phyloP scores from a whole-genome alignment of 2,888 invertebrate genomes.

The Agrochola lychnidis region DNA sequence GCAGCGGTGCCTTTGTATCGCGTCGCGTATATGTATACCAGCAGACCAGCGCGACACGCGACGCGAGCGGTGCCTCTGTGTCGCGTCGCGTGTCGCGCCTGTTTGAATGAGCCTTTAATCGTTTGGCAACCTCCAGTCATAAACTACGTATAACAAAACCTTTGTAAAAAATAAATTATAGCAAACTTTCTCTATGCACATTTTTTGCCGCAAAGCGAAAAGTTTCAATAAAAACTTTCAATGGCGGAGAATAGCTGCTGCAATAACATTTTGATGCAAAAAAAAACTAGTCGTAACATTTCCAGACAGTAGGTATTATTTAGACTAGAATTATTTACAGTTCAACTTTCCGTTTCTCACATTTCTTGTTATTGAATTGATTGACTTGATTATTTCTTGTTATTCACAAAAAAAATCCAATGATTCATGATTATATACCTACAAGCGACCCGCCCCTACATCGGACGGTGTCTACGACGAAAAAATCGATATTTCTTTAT shows the following conservation, averaged over 20 bases:
- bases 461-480: neutral
- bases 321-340: conserved; percentile 20
- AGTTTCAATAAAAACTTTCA: conserved; percentile 21
- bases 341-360: conserved; percentile 30
- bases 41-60: no score
- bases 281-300: conserved; percentile 5
- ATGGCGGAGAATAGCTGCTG: neutral
- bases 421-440: conserved; percentile 16
- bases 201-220: conserved; percentile 21
- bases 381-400: neutral
- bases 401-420: neutral
- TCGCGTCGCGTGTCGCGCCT: no score
- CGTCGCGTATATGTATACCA: no score
- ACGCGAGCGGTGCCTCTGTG: no score
- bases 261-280: conserved; percentile 11
- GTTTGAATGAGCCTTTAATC: no score
- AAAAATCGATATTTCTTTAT: neutral
- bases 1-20: no score
- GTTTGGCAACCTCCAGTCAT: no score
- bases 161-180: neutral
- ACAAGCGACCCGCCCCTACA: neutral
- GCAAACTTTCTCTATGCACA: conserved; percentile 31
- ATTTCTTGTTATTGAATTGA: conserved; percentile 25
- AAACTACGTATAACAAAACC: neutral
- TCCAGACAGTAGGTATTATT: neutral